Conservation (phyloP, 2,797 vertebrate genomes). For the Centroberyx gerrardi region DNA sequence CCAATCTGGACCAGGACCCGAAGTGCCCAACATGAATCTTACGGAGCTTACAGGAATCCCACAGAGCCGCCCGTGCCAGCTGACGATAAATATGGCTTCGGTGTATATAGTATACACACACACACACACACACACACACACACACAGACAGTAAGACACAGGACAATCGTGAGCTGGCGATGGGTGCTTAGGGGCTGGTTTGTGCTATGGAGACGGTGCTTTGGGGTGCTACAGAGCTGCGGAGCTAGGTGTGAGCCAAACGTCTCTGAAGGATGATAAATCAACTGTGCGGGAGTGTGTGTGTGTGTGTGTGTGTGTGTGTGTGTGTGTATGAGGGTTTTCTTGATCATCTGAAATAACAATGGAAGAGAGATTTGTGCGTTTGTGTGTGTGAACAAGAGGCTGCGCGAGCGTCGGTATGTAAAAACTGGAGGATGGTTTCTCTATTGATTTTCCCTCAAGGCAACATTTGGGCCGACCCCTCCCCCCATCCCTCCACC, state of each 20-base stretch:
- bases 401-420: slow-evolving; percentile 25
- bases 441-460: slow-evolving; percentile 43
- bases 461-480: slow-evolving; percentile 14
- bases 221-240: slow-evolving; percentile 45
- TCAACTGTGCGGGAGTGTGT: slow-evolving; percentile 37
- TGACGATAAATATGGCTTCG: slow-evolving; percentile 58
- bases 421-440: slow-evolving; percentile 26
- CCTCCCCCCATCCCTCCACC: neutral
- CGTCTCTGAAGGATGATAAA: slow-evolving; percentile 50
- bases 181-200: slow-evolving; percentile 19
- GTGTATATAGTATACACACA: slow-evolving; percentile 55
- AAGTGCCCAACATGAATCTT: slow-evolving; percentile 46
- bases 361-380: neutral
- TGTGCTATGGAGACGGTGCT: slow-evolving; percentile 37
- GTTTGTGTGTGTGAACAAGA: neutral
- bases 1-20: slow-evolving; percentile 19
- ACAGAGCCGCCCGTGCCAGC: slow-evolving; percentile 45
- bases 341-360: slow-evolving; percentile 15
- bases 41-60: slow-evolving; percentile 17
- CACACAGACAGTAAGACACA: neutral
- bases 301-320: slow-evolving; percentile 5
- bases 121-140: slow-evolving; percentile 19
- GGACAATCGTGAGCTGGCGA: slow-evolving; percentile 23
- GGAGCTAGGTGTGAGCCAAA: slow-evolving; percentile 58
- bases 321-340: slow-evolving; percentile 3